Base-by-base conservation (phyloP, 2,888 invertebrate genomes). In the Drosophila barbarae region DNA sequence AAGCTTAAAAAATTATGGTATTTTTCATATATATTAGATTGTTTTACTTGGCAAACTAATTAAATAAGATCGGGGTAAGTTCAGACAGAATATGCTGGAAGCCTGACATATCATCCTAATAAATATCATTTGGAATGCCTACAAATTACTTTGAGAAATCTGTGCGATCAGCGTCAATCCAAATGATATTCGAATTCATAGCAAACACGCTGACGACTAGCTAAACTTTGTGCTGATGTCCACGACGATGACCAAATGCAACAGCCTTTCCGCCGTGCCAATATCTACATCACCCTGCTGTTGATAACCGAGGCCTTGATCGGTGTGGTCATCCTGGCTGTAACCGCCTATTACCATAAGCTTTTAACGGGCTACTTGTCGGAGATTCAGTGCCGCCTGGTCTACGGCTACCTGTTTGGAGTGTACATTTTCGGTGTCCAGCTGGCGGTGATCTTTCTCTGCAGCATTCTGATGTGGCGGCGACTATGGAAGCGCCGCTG, bases 231-330 rank as follows among this genome's bases (percentile, higher is more conserved):
- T 35, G 39, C 32, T 30, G 46, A 67, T 55, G 54, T 32, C 28
- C 21, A 71, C 44, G 60, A 71, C 67, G 71, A 87, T 86, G 86
- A 73, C 72, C 87, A 87, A 87, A 88, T 88, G 87, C 88, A 76
- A 51, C 77, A 84, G 60, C 83, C 87, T 71, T 84, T 87, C 67
- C 77, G 74, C 49, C 85, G 76, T 66, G 84, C 85, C 34, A 75
- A 85, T 58, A 35, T 78, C 13, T 77, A 77, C 73, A 72, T 88
- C 56, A 71, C 72, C 46, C 42, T 82, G 15, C 63, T 87, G 53
- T 51, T 88, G 67, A 71, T 79, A 49, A 47, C 78, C 10, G 80
- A 87, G 75, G 79, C 82, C 30, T 6, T 82, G 2, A 67, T 81
- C 36, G 88, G 87, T 9, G 15, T 79, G 12, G n/a, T 73, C 23